These are phyloP conservation scores for Cactoblastis cactorum DNA, from an alignment of 2,888 invertebrate species.

Conservation along the genomic window DNA sequence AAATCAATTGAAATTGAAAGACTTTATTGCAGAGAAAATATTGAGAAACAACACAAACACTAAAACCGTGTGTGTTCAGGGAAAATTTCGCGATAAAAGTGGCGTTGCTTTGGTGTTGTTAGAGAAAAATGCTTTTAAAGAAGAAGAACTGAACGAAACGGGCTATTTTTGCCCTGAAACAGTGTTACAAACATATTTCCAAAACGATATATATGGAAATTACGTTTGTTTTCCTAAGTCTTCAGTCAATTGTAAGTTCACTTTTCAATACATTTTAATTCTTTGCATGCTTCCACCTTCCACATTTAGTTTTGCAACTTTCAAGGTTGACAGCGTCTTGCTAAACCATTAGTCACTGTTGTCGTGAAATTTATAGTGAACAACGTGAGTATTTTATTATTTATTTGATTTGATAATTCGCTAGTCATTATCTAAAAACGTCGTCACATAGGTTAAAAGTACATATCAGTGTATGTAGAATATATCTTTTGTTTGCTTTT, in stretches of 20 bases:
- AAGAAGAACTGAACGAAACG: slow-evolving; percentile 74
- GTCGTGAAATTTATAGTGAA: slow-evolving; percentile 8
- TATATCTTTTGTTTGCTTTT: background rate
- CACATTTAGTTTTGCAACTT: slow-evolving; percentile 37
- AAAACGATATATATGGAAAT: slow-evolving; percentile 92
- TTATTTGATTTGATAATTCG: slow-evolving; percentile 5
- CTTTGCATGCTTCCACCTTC: background rate
- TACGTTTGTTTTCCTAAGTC: slow-evolving; percentile 84
- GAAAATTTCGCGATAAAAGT: slow-evolving; percentile 81
- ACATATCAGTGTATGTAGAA: background rate
- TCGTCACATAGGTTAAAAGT: background rate
- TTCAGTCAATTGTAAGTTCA: slow-evolving; percentile 81
- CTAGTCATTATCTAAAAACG: background rate
- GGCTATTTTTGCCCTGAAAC: slow-evolving; percentile 83
- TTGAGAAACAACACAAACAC: slow-evolving; percentile 85
- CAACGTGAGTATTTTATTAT: slow-evolving; percentile 9
- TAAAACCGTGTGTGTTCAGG: slow-evolving; percentile 85
- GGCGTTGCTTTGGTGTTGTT: slow-evolving; percentile 86
- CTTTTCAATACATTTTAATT: slow-evolving; percentile 21
- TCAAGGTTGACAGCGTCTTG: slow-evolving; percentile 28
- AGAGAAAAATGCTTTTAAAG: slow-evolving; percentile 90
- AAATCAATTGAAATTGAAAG: slow-evolving; percentile 74
- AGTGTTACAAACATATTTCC: slow-evolving; percentile 81
- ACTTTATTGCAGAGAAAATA: slow-evolving; percentile 83
- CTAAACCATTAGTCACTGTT: slow-evolving; percentile 25